phyloP scores from a whole-genome alignment of 1,140 invertebrate genomes.

The Orussus abietinus region DNA sequence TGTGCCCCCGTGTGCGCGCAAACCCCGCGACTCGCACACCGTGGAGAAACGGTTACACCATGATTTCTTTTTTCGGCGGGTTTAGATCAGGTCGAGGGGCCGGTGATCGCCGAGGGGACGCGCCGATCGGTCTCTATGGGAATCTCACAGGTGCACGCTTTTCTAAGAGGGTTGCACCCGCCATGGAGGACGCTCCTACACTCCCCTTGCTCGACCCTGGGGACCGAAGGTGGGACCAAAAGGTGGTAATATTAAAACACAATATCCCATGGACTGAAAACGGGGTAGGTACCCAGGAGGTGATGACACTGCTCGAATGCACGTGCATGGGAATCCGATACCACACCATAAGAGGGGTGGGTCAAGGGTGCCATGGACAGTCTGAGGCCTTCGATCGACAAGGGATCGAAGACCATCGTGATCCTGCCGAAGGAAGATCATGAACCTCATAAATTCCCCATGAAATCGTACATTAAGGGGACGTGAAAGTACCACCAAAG shows the following conservation, averaged over 20 bases:
- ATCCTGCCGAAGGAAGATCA: too few species aligned
- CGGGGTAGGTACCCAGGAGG: slow-evolving; percentile 29
- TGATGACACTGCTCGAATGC: slow-evolving; percentile 49
- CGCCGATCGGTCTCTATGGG: slow-evolving; percentile 41
- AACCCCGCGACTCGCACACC: slow-evolving; percentile 13
- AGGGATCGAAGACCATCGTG: too few species aligned
- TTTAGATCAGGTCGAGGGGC: slow-evolving; percentile 37
- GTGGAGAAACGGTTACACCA: slow-evolving; percentile 48
- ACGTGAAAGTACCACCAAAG: too few species aligned
- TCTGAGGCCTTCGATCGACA: too few species aligned
- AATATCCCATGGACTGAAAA: slow-evolving; percentile 37
- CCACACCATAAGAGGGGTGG: slow-evolving; percentile 28
- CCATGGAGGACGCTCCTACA: slow-evolving; percentile 8
- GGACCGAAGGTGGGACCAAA: slow-evolving; percentile 5
- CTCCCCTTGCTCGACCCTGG: neutral
- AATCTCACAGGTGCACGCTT: slow-evolving; percentile 51
- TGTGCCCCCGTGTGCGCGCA: slow-evolving; percentile 34
- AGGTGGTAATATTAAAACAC: slow-evolving; percentile 47
- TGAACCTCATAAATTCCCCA: too few species aligned
- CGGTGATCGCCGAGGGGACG: too few species aligned
- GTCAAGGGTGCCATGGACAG: slow-evolving; percentile 41
- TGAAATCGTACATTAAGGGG: too few species aligned
- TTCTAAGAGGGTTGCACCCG: slow-evolving; percentile 32
- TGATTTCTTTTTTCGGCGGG: slow-evolving; percentile 37
- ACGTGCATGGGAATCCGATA: slow-evolving; percentile 52